Base-by-base conservation (phyloP, 2,888 invertebrate genomes). In the Listrodromus nycthemerus region DNA sequence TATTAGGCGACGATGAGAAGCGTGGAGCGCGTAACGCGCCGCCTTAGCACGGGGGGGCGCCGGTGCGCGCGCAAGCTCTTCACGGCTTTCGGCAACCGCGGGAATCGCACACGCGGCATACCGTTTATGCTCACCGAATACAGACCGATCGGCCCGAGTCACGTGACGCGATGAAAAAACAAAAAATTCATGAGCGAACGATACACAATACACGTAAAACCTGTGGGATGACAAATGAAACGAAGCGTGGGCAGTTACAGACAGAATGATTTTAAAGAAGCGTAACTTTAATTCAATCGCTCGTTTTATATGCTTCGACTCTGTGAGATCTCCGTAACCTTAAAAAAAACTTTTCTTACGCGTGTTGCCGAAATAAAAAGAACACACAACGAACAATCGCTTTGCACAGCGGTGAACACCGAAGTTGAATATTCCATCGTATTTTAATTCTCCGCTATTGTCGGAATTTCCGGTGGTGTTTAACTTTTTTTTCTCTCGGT, bases 1-100 rank as follows among this genome's bases (percentile, higher is more conserved):
- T 91, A 89, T 90, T 89, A 90, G 89, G 88, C 88, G 87, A 87
- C 87, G 88, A 89, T 89, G 88, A 61, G 71, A 50, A 50, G 70
- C 52, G 66, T 70, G 83, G 79, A 73, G 77, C 71, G 41, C 73
- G 48, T 74, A 63, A 74, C 73, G 75, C 50, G 63, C 24, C 65
- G 24, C 7, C 19, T 30, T 61, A 7, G 63, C 55, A 24, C 55
- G 7, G 37, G 37, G 37, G 37, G 37, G 37, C 48, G 71, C 58
- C 30, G n/a, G 48, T 50, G 16, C 16, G 27, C 71, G 30, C 63
- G 74, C 48, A 50, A 19, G 6, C 30, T 4, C 45, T 27, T 13
- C 58, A 21, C 21, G 16, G 7, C 8, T 55, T 55, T 4, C 61
- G 21, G 27, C 45, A 37, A 13, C 21, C 41, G 78, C 61, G 70